phyloP scores from a whole-genome alignment of 2,113 vertebrate species.

The Solea solea region DNA sequence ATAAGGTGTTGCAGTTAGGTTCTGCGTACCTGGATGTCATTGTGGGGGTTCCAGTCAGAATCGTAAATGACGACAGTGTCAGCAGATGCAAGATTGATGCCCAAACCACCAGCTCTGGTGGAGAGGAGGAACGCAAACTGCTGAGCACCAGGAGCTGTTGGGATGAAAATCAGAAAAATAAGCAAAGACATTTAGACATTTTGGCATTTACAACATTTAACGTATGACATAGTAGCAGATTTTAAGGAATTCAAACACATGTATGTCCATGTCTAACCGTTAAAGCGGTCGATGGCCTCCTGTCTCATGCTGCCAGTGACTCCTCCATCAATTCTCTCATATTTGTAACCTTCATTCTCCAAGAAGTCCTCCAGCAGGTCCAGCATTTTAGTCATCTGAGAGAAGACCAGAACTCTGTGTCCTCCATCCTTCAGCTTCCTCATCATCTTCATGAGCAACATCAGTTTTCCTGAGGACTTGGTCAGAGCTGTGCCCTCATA shows the following conservation, averaged over 20 bases:
- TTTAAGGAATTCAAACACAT: not conserved
- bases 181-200: not conserved
- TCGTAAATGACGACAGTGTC: conserved; percentile 99
- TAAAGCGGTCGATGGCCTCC: conserved; percentile 97
- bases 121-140: conserved; percentile 99
- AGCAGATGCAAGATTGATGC: conserved; percentile 97
- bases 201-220: no score
- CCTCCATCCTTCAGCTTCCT: conserved; percentile 94
- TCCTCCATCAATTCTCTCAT: conserved; percentile 95
- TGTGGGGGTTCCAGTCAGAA: conserved; percentile 99
- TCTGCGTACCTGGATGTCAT: conserved; percentile 93
- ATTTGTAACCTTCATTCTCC: conserved; percentile 97
- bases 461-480: conserved; percentile 92
- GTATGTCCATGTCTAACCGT: conserved; percentile 80
- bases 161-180: conserved; percentile 12
- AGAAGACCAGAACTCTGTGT: conserved; percentile 96
- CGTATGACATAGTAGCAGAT: not conserved
- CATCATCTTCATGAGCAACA: conserved; percentile 96
- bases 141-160: conserved; percentile 92
- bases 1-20: not conserved
- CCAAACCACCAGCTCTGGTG: conserved; percentile 96
- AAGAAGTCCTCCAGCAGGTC: conserved; percentile 96
- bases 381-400: conserved; percentile 99
- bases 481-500: conserved; percentile 94
- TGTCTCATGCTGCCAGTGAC: conserved; percentile 97